A percentile compares a stretch with the other conserved stretches of the same genome.
phyloP scores from a whole-genome alignment of 2,888 invertebrate genomes.

The Perithous albicinctus region DNA sequence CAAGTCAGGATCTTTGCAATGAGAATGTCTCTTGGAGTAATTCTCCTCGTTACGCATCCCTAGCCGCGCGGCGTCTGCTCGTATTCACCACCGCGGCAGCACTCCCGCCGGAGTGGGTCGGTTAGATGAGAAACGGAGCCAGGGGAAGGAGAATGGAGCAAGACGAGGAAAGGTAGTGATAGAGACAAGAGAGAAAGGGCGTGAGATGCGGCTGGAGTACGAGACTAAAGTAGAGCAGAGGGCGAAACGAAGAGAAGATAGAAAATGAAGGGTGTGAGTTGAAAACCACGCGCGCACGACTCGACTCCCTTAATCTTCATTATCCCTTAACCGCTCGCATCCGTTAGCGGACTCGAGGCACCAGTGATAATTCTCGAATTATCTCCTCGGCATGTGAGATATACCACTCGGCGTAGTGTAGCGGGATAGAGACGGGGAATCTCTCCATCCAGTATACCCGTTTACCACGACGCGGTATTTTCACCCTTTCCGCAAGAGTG shows the following conservation, averaged over 20 bases:
- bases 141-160: constrained; percentile 29
- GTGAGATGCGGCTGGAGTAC: constrained; percentile 27
- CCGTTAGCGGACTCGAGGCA: constrained; percentile 69
- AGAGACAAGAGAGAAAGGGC: constrained; percentile 33
- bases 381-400: constrained; percentile 64
- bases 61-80: constrained; percentile 15
- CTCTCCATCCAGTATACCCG: not conserved
- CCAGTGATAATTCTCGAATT: constrained; percentile 69
- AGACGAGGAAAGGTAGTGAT: constrained; percentile 28
- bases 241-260: constrained; percentile 47
- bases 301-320: constrained; percentile 75
- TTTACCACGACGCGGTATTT: constrained; percentile 11
- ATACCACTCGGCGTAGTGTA: constrained; percentile 51
- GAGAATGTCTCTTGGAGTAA: constrained; percentile 37
- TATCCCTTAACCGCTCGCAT: constrained; percentile 75
- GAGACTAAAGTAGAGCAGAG: constrained; percentile 47
- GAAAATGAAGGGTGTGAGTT: constrained; percentile 55
- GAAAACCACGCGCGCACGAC: constrained; percentile 69
- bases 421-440: constrained; percentile 13
- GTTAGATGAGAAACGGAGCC: constrained; percentile 15
- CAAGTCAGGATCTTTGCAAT: not conserved
- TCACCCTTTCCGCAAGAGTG: constrained; percentile 26
- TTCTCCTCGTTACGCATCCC: constrained; percentile 50
- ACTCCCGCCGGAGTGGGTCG: constrained; percentile 41
- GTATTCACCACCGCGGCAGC: constrained; percentile 64